phyloP scores from a whole-genome alignment of 2,113 vertebrate species.

The Herpetotheres cachinnans region DNA sequence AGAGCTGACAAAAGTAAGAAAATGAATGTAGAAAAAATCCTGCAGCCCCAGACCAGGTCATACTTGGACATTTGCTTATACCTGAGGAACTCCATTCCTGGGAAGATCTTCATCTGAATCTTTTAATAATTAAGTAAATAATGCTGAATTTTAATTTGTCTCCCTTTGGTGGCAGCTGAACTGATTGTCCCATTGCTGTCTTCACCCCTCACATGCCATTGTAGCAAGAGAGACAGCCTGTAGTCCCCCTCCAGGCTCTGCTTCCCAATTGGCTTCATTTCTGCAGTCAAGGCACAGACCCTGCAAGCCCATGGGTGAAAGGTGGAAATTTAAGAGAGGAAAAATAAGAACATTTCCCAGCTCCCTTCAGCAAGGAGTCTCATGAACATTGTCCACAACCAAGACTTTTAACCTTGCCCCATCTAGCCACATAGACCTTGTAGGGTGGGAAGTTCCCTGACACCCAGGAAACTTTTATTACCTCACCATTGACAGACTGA shows the following conservation, averaged over 20 bases:
- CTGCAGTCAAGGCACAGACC: not conserved
- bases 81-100: not conserved
- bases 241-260: no score
- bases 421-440: not conserved
- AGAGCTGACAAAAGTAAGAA: not conserved
- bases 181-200: not conserved
- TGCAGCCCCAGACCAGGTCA: not conserved
- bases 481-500: not conserved
- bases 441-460: not conserved
- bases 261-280: not conserved
- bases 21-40: not conserved
- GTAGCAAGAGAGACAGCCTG: not conserved
- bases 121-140: not conserved
- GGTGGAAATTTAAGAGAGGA: not conserved
- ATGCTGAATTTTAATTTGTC: not conserved
- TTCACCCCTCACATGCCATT: not conserved
- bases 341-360: not conserved
- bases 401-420: not conserved
- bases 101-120: not conserved
- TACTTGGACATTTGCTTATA: not conserved
- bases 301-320: not conserved
- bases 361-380: not conserved
- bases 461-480: not conserved
- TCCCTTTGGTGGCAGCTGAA: not conserved
- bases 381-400: not conserved